phyloP scores from a whole-genome alignment of 2,797 vertebrate genomes.

The Neostethus bicornis region DNA sequence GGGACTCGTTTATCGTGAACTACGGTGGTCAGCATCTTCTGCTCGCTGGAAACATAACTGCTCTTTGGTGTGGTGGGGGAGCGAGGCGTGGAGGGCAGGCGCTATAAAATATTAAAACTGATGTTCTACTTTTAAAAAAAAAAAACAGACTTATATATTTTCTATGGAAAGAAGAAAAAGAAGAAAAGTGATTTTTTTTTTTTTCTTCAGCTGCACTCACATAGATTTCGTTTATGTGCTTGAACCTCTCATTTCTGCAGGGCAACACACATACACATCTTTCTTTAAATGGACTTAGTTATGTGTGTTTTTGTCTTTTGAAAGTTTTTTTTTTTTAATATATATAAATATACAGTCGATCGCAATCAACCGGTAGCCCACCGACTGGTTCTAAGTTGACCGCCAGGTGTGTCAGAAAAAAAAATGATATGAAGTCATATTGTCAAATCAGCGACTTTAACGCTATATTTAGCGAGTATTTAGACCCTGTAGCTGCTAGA shows the following conservation, averaged over 20 bases:
- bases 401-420: too few species aligned
- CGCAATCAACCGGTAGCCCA: too few species aligned
- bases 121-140: slow-evolving; percentile 7
- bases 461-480: too few species aligned
- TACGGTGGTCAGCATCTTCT: slow-evolving; percentile 32
- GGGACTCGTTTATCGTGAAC: slow-evolving; percentile 28
- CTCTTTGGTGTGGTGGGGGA: not conserved
- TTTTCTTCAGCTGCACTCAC: not conserved
- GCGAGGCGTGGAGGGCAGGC: not conserved
- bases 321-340: too few species aligned
- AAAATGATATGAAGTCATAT: too few species aligned
- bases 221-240: not conserved
- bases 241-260: too few species aligned
- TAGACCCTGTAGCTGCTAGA: too few species aligned
- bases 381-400: too few species aligned
- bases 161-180: slow-evolving; percentile 4
- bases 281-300: too few species aligned
- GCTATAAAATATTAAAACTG: slow-evolving; percentile 25
- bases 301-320: not conserved
- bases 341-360: too few species aligned
- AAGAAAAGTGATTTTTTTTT: not conserved
- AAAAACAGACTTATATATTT: slow-evolving; percentile 4
- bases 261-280: not conserved
- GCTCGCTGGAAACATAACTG: slow-evolving; percentile 11
- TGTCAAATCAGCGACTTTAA: too few species aligned